Evolutionary conservation across 2,888 invertebrate species (phyloP), one percentile per base, ranked within the genome.

Genomic region (Nephrotoma appendiculata): DNA sequence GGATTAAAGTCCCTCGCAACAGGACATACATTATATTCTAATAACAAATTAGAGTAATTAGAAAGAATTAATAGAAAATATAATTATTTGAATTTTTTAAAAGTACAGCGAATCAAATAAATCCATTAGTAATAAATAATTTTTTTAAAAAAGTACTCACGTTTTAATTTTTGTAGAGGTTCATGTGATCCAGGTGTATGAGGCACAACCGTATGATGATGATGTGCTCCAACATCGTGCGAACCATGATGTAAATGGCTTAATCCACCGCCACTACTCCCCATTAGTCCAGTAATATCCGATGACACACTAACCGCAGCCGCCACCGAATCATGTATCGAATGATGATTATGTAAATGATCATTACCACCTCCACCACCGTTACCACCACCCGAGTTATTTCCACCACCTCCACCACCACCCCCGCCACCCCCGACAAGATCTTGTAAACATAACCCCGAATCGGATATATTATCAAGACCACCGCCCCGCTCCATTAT

Each of bases 111-210:
- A 31, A 31, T 3, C 31, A 31, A 31, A 31, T 31, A 31, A 31
- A 31, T 31, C 31, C 31, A 31, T 31, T 31, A 2, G 31, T 31
- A 31, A 31, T 31, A 31, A 31, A 52, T 12, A 48, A 52, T 12
- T 52, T 52, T n/a, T 31, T 31, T 31, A 88, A 88, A 89, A 89
- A 89, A 57, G 19, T 87, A 92, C 92, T 92, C 91, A 94, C 95
- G 94, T 94, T 95, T 95, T 89, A 95, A 93, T 92, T 95, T 95
- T 92, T 95, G 95, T 89, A 95, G 90, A 42, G 95, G 95, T 90
- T 95, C 95, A 90, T 95, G 94, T 52, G 89, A 87, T 86, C 89
- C 88, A 87, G 92, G 91, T 88, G 94, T 93, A 89, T 94, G 94
- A 86, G 93, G 93, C 85, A 93, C 93, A 87, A 91, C 90, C 11